Conservation (phyloP, 2,113 vertebrate genomes). For the Aptenodytes forsteri region DNA sequence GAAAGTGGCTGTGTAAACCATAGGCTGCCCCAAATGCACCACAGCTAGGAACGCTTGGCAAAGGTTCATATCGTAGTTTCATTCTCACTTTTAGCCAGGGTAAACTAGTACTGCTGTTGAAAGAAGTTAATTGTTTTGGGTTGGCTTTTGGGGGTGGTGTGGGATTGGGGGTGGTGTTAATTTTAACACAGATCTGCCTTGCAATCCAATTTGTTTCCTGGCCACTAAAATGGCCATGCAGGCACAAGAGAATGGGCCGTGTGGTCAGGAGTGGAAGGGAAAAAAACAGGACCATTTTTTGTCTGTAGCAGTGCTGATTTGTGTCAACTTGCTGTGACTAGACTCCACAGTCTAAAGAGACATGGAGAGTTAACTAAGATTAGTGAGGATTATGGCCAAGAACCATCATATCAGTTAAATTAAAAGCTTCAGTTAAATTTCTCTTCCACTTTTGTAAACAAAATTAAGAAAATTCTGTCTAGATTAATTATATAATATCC, state of each 20-base stretch:
- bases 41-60: neutral
- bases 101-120: neutral
- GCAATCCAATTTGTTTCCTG: neutral
- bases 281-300: neutral
- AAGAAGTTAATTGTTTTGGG: neutral
- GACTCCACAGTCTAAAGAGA: neutral
- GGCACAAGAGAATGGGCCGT: neutral
- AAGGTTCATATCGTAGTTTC: neutral
- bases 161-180: neutral
- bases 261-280: neutral
- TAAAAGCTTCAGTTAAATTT: neutral
- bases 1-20: neutral
- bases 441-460: neutral
- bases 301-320: neutral
- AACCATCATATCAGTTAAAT: neutral
- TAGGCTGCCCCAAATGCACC: neutral
- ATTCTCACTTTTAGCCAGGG: neutral
- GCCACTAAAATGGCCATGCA: neutral
- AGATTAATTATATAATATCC: neutral
- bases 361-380: neutral
- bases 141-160: neutral
- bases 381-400: neutral
- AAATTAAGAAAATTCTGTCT: neutral
- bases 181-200: neutral
- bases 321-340: neutral